Conservation (phyloP, 2,888 invertebrate species). For the Rotaria socialis region DNA sequence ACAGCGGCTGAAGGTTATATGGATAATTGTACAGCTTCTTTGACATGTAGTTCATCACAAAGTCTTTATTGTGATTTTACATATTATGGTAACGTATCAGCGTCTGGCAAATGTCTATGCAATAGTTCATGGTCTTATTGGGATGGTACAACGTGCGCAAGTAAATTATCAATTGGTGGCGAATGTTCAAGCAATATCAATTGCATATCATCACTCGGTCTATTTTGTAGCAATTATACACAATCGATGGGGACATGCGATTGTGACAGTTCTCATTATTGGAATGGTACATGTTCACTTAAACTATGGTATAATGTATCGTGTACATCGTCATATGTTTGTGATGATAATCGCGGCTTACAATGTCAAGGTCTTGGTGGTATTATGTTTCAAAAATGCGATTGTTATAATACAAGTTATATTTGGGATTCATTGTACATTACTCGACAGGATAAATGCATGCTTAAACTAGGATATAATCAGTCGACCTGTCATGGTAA, state of each 20-base stretch:
- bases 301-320: not conserved
- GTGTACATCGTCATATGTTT: conserved; percentile 15
- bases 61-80: conserved; percentile 4
- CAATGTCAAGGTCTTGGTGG: not conserved
- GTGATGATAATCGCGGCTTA: conserved; percentile 36
- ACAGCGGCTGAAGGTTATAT: not conserved
- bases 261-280: conserved; percentile 5
- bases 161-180: conserved; percentile 19
- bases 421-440: conserved; percentile 28
- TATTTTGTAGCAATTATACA: conserved; percentile 15
- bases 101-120: not conserved
- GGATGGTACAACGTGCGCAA: conserved; percentile 3
- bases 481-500: not conserved
- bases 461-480: not conserved
- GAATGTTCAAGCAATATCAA: not conserved
- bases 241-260: not conserved
- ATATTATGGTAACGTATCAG: not conserved
- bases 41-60: not conserved
- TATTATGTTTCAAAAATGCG: not conserved
- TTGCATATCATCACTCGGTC: not conserved
- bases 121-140: not conserved
- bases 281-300: not conserved
- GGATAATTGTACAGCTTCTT: not conserved
- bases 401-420: not conserved
- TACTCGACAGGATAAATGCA: not conserved